Evolutionary conservation across 2,797 vertebrate species (phyloP).

Genomic region (Chelonia mydas): DNA sequence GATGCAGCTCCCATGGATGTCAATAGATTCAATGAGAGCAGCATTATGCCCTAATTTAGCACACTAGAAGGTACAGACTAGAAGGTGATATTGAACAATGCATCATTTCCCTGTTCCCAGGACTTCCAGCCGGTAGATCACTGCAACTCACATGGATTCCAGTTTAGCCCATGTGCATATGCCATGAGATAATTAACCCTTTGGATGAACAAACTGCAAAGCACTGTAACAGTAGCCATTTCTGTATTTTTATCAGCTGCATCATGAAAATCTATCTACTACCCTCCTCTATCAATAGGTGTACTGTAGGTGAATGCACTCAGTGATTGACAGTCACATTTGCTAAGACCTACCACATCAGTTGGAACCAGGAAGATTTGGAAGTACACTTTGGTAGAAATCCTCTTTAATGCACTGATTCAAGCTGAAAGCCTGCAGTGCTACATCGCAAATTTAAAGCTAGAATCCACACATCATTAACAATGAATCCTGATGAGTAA

Average conservation of each 20-base stretch:
- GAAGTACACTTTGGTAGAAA: slow-evolving; percentile 51
- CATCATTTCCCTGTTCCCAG: slow-evolving; percentile 47
- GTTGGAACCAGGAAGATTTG: slow-evolving; percentile 49
- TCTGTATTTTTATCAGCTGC: slow-evolving; percentile 61
- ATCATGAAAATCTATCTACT: slow-evolving; percentile 62
- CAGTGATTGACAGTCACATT: slow-evolving; percentile 56
- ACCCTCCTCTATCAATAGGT: slow-evolving; percentile 51
- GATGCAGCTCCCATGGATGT: slow-evolving; percentile 29
- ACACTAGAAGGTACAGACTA: not conserved
- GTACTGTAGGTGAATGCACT: slow-evolving; percentile 34
- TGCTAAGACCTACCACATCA: slow-evolving; percentile 38
- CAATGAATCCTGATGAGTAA: slow-evolving; percentile 74
- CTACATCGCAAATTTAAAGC: slow-evolving; percentile 70
- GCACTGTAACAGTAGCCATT: not conserved
- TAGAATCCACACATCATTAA: slow-evolving; percentile 75
- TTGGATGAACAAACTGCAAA: slow-evolving; percentile 49
- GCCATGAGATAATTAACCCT: slow-evolving; percentile 59
- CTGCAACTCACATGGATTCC: slow-evolving; percentile 46
- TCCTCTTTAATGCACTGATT: slow-evolving; percentile 50
- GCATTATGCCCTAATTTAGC: slow-evolving; percentile 50
- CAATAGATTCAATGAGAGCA: not conserved
- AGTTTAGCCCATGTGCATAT: slow-evolving; percentile 22
- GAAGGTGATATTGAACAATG: slow-evolving; percentile 26
- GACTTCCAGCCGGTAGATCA: slow-evolving; percentile 13
- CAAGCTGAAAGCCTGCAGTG: slow-evolving; percentile 67